Conservation (phyloP, 2,113 vertebrate genomes). For the Myrmecobius fasciatus region DNA sequence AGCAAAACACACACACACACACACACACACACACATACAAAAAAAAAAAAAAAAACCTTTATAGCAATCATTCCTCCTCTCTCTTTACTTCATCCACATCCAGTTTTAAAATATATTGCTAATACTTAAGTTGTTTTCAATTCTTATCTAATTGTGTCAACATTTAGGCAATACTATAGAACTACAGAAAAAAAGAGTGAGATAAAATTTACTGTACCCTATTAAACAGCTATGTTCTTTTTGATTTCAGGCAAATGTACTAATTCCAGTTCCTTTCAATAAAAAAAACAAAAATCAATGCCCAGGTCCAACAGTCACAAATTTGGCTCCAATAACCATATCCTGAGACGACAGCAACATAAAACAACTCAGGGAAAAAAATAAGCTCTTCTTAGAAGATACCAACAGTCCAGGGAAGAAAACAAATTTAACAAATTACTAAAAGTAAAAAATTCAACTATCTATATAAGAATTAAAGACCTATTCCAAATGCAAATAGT, state of each 20-base stretch:
- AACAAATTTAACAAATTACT: slow-evolving; percentile 2
- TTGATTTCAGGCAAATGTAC: slow-evolving; percentile 67
- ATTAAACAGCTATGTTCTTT: slow-evolving; percentile 56
- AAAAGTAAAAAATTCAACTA: not conserved
- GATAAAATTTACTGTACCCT: slow-evolving; percentile 59
- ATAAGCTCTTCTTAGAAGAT: slow-evolving; percentile 14
- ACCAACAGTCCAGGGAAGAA: not conserved
- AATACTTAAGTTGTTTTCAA: slow-evolving; percentile 29
- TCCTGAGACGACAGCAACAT: slow-evolving; percentile 47
- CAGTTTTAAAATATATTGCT: slow-evolving; percentile 56
- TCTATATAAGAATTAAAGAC: not conserved
- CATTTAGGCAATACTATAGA: slow-evolving; percentile 48
- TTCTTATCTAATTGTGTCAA: slow-evolving; percentile 62
- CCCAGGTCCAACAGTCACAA: slow-evolving; percentile 53
- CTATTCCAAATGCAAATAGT: too few relatives aligned
- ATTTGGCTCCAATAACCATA: slow-evolving; percentile 65
- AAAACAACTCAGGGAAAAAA: slow-evolving; percentile 47
- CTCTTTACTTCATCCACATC: slow-evolving; percentile 25
- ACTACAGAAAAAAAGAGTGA: slow-evolving; percentile 54
- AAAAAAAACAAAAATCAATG: slow-evolving; percentile 74
- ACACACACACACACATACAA: too few relatives aligned
- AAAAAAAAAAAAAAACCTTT: too few relatives aligned
- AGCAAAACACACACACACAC: too few relatives aligned
- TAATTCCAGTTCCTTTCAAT: slow-evolving; percentile 58
- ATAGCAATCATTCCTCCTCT: not conserved